Conservation (phyloP, 2,888 invertebrate genomes). For the Zaprionus obscuricornis region DNA sequence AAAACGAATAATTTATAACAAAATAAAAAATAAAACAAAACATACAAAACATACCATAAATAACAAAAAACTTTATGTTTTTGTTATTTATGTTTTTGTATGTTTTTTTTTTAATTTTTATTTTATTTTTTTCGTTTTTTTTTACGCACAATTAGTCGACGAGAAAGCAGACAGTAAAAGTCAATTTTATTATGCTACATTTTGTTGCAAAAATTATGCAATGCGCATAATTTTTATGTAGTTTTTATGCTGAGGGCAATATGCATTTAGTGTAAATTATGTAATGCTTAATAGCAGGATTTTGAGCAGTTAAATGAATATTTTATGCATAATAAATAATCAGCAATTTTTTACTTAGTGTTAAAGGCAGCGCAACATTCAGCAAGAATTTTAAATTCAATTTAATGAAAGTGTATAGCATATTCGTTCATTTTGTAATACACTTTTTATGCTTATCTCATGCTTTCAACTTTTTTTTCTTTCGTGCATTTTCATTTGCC, state of each 20-base stretch:
- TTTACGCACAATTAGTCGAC: slow-evolving; percentile 20
- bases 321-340: not conserved
- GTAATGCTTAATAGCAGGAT: too few relatives aligned
- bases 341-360: too few relatives aligned
- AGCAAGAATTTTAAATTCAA: too few relatives aligned
- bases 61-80: slow-evolving; percentile 16
- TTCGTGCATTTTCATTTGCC: slow-evolving; percentile 17
- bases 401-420: too few relatives aligned
- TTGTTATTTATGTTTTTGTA: slow-evolving; percentile 11
- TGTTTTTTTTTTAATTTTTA: not conserved
- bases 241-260: not conserved
- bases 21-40: not conserved
- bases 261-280: not conserved
- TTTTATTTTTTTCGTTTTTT: slow-evolving; percentile 3
- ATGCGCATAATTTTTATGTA: not conserved
- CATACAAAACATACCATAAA: slow-evolving; percentile 11
- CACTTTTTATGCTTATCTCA: not conserved
- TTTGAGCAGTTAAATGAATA: not conserved
- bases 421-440: too few relatives aligned
- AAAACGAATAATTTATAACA: not conserved
- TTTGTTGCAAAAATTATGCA: slow-evolving; percentile 4
- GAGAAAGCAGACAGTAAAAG: not conserved
- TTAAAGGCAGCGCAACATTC: too few relatives aligned
- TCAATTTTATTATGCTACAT: slow-evolving; percentile 10
- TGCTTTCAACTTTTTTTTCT: slow-evolving; percentile 5